Conservation (phyloP, 2,888 invertebrate genomes). For the Phyto melanocephala region DNA sequence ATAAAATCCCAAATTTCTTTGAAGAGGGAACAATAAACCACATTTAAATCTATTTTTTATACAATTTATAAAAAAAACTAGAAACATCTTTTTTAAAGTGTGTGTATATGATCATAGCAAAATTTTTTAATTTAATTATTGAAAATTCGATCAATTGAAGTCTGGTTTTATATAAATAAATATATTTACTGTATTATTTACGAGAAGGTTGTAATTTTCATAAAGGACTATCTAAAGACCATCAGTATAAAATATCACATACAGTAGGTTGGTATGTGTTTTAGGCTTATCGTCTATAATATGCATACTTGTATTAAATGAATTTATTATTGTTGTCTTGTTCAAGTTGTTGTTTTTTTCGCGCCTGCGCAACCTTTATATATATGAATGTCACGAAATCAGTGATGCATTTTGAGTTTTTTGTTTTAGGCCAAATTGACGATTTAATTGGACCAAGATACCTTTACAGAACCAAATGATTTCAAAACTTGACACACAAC, state of each 20-base stretch:
- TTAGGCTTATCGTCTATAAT: slow-evolving; percentile 6
- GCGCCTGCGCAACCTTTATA: slow-evolving; percentile 43
- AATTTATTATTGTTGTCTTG: slow-evolving; percentile 45
- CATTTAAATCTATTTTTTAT: background rate
- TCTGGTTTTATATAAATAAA: background rate
- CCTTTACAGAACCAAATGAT: no score
- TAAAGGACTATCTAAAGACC: background rate
- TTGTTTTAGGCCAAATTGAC: no score
- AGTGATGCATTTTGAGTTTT: no score
- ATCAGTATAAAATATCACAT: slow-evolving; percentile 14
- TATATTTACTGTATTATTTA: background rate
- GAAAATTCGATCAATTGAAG: background rate
- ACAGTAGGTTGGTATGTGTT: background rate
- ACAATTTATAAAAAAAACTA: background rate
- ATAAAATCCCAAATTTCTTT: background rate
- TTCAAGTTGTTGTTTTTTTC: slow-evolving; percentile 34
- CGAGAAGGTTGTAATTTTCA: background rate
- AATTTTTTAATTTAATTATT: slow-evolving; percentile 15
- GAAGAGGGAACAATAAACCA: background rate
- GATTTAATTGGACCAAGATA: no score
- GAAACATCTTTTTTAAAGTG: background rate
- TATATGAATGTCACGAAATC: slow-evolving; percentile 15
- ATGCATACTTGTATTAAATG: slow-evolving; percentile 26
- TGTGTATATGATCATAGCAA: background rate
- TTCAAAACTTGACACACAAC: no score